Conservation (phyloP, 1,140 invertebrate genomes). For the Myzus persicae region DNA sequence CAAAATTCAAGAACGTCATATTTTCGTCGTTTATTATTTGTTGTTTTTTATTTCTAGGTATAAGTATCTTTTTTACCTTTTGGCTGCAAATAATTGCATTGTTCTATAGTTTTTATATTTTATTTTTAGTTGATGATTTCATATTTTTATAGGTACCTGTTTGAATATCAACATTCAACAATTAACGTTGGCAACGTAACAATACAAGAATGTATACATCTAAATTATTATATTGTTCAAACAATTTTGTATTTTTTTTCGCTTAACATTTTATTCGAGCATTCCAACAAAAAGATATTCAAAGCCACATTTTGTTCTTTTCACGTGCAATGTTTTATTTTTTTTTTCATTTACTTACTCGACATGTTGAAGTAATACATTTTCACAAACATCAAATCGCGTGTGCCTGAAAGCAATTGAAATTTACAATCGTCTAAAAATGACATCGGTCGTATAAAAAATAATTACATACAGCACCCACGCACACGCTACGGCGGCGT, state of each 20-base stretch:
- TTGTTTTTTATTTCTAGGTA: not conserved
- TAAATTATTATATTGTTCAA: not conserved
- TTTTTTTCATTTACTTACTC: not conserved
- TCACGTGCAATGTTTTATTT: not conserved
- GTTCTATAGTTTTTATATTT: not conserved
- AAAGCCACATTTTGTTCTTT: not conserved
- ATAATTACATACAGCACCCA: conserved; percentile 12
- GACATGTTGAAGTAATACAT: not conserved
- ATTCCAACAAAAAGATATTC: not conserved
- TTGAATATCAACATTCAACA: not conserved
- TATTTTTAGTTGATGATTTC: not conserved
- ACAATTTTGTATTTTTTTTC: not conserved
- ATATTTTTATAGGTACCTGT: not conserved
- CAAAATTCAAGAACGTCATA: not conserved
- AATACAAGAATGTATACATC: not conserved
- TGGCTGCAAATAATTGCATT: not conserved
- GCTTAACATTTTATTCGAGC: not conserved
- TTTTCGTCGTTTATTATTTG: not conserved
- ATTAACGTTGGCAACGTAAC: not conserved
- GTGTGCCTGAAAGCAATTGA: not conserved
- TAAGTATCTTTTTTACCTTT: not conserved
- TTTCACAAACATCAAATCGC: not conserved
- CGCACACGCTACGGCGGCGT: not conserved
- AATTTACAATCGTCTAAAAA: conserved; percentile 11
- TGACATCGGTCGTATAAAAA: not conserved